Base-by-base conservation (phyloP, 2,797 vertebrate species). In the Macroramphosus scolopax region DNA sequence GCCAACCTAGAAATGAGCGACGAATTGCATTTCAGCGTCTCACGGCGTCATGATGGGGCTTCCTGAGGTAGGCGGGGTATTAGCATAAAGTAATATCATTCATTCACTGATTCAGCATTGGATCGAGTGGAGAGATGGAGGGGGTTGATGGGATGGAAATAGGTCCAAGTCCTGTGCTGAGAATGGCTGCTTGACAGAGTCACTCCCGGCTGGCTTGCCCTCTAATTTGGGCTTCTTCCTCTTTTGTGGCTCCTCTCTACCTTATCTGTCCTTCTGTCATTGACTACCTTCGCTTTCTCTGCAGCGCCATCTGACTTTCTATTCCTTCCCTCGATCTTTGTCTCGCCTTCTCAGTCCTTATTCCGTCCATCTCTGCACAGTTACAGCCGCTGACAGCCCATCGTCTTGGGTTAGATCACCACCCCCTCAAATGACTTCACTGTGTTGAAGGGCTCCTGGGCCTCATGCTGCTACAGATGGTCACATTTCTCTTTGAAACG, bases 341-440 rank as follows among this genome's bases (percentile, higher is more conserved):
- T 62, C 45, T 40, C 4, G 2, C 53, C 51, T 9, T 56, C 65
- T 68, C 54, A 59, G 64, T 38, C 64, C 66, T 60, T 73, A 66
- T 66, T 75, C 65, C 68, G 56, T 80, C 67, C 24, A 8, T 61
- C 32, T 47, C 1, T 11, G 44, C 61, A 15, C 17, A 15, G 33
- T 46, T 57, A 42, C 48, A 67, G 72, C 74, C 64, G 65, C 63
- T 65, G 81, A 78, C 78, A 78, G 72, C 63, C 46, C 63, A 60
- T 81, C 77, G 60, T 38, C 57, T 40, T 7, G 26, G 65, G 41
- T 82, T 78, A 75, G 57, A 75, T 81, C 81, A 68, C 33, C 56
- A 63, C 67, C 72, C 62, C 44, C 68, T 74, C 43, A 53, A 20
- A 54, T 55, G 63, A 69, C 56, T 65, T 72, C 55, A 74, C 46